These are phyloP conservation scores for Echiichthys vipera DNA, from an alignment of 2,797 vertebrate species.

Conservation along the genomic window DNA sequence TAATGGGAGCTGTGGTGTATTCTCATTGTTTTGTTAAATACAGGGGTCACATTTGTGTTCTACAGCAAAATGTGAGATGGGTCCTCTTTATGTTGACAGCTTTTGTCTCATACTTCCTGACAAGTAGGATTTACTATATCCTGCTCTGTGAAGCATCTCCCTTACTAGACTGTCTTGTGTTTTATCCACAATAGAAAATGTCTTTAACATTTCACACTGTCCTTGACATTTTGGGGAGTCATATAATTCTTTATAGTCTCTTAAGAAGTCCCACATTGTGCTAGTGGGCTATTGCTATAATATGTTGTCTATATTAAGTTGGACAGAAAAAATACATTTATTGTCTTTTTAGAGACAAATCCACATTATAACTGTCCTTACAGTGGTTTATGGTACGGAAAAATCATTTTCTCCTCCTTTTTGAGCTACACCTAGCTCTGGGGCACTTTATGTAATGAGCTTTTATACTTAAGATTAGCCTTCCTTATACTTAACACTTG, in stretches of 20 bases:
- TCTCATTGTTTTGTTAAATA: constrained; percentile 73
- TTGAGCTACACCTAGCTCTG: constrained; percentile 11
- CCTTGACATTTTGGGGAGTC: constrained; percentile 57
- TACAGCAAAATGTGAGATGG: constrained; percentile 45
- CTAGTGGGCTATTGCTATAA: constrained; percentile 44
- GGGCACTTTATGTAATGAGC: background rate
- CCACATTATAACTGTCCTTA: constrained; percentile 17
- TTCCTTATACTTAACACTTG: background rate
- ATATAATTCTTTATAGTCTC: constrained; percentile 64
- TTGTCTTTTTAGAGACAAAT: background rate
- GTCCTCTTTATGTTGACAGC: constrained; percentile 49
- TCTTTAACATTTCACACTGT: constrained; percentile 62
- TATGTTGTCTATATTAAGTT: constrained; percentile 37
- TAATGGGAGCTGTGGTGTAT: constrained; percentile 82
- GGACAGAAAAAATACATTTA: background rate
- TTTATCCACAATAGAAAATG: constrained; percentile 53
- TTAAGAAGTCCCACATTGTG: constrained; percentile 54
- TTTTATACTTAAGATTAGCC: constrained; percentile 21
- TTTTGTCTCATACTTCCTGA: constrained; percentile 46
- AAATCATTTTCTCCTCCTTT: constrained; percentile 28
- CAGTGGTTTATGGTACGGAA: constrained; percentile 13
- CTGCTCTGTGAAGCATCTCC: constrained; percentile 41
- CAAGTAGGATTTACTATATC: constrained; percentile 59
- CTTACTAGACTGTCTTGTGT: constrained; percentile 14
- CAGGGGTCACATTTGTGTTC: constrained; percentile 40